Percentiles rank a stretch among this genome's conserved stretches.
Conservation (phyloP, 2,113 vertebrate genomes). For the Hemibagrus wyckioides region DNA sequence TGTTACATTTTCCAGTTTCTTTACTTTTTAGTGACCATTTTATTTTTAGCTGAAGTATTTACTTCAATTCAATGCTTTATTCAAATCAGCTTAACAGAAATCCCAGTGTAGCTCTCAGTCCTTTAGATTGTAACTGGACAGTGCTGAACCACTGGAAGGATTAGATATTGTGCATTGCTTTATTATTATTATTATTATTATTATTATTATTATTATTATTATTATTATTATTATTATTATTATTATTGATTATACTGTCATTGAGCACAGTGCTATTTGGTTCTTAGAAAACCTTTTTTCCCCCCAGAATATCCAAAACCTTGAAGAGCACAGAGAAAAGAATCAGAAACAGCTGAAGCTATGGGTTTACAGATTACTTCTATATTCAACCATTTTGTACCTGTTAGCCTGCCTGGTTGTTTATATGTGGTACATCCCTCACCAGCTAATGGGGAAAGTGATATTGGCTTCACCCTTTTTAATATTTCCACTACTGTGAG, state of each 20-base stretch:
- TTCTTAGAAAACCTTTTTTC: not conserved
- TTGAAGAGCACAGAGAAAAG: slow-evolving; percentile 93
- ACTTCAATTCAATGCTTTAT: not conserved
- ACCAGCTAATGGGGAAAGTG: slow-evolving; percentile 84
- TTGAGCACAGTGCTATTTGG: not conserved
- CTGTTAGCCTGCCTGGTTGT: slow-evolving; percentile 83
- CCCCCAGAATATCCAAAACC: slow-evolving; percentile 84
- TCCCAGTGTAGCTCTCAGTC: not conserved
- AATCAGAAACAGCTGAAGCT: slow-evolving; percentile 91
- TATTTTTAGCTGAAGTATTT: not conserved
- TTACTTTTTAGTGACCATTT: not conserved
- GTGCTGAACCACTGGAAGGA: not conserved
- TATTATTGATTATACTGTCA: too few relatives aligned
- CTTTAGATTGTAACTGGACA: not conserved
- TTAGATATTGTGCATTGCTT: not conserved
- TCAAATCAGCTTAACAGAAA: not conserved
- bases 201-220: too few relatives aligned
- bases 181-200: not conserved
- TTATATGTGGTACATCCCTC: slow-evolving; percentile 93
- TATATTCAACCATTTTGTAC: slow-evolving; percentile 89
- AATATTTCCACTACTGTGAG: slow-evolving; percentile 93
- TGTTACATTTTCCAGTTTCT: not conserved
- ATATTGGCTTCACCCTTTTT: slow-evolving; percentile 86
- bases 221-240: too few relatives aligned
- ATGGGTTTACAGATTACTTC: slow-evolving; percentile 89